Percentiles rank a stretch among this genome's conserved stretches.
phyloP scores from a whole-genome alignment of 2,797 vertebrate genomes.

The Gallinago nigripennis region DNA sequence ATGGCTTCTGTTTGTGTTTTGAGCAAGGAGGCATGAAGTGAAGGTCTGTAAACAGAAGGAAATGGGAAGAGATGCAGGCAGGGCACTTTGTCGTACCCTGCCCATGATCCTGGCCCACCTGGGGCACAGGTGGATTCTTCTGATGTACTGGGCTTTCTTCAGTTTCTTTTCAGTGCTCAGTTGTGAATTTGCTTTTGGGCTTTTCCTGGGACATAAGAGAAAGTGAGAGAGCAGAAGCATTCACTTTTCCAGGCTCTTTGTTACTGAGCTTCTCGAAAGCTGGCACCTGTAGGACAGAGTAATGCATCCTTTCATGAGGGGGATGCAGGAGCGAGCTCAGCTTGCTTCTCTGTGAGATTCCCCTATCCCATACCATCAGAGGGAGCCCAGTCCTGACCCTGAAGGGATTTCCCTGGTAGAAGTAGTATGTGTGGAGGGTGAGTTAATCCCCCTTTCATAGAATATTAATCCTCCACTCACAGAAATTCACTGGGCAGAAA shows the following conservation, averaged over 20 bases:
- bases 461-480: conserved; percentile 52
- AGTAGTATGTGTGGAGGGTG: neutral
- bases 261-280: neutral
- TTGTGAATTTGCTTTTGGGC: neutral
- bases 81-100: neutral
- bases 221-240: neutral
- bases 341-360: neutral
- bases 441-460: conserved; percentile 42
- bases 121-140: neutral
- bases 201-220: neutral
- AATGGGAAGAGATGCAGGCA: neutral
- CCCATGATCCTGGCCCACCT: neutral
- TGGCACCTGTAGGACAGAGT: neutral
- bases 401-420: neutral
- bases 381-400: neutral
- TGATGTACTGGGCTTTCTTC: neutral
- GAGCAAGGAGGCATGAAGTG: conserved; percentile 58
- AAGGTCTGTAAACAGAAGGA: conserved; percentile 57
- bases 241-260: neutral
- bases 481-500: conserved; percentile 48
- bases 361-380: neutral
- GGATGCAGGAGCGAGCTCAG: neutral
- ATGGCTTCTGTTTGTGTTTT: conserved; percentile 68
- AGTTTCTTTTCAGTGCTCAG: neutral
- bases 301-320: rapidly evolving